A percentile compares a stretch with the other conserved stretches of the same genome.
phyloP scores from a whole-genome alignment of 2,113 vertebrate genomes.

The Rhodinocichla rosea region DNA sequence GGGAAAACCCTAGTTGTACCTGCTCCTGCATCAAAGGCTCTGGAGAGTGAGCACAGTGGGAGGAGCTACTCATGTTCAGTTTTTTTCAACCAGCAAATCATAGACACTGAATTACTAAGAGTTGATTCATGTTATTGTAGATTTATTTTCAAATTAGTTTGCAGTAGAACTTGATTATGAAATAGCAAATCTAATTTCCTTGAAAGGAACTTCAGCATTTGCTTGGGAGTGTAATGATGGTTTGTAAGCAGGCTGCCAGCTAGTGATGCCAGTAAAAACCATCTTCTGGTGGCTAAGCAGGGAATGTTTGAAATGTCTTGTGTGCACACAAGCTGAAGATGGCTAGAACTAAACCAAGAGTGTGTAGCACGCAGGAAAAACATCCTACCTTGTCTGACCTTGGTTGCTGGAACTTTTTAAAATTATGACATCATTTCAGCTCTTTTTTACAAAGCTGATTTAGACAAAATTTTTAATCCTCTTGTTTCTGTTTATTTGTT shows the following conservation, averaged over 20 bases:
- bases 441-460: conserved; percentile 50
- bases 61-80: background rate
- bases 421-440: conserved; percentile 26
- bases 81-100: background rate
- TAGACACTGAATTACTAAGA: background rate
- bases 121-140: background rate
- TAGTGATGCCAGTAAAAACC: background rate
- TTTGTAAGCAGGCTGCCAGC: background rate
- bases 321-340: background rate
- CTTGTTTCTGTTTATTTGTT: conserved; percentile 40
- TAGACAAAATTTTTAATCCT: conserved; percentile 47
- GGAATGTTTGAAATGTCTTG: background rate
- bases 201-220: background rate
- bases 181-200: conserved; percentile 18
- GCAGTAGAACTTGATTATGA: background rate
- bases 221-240: background rate
- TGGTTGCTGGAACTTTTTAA: background rate
- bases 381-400: conserved; percentile 7
- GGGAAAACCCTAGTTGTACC: background rate
- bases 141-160: conserved; percentile 2
- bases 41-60: no score
- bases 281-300: background rate
- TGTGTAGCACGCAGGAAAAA: background rate
- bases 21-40: background rate
- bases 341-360: background rate